phyloP scores from a whole-genome alignment of 2,113 vertebrate species.

The Sinocyclocheilus anshuiensis region DNA sequence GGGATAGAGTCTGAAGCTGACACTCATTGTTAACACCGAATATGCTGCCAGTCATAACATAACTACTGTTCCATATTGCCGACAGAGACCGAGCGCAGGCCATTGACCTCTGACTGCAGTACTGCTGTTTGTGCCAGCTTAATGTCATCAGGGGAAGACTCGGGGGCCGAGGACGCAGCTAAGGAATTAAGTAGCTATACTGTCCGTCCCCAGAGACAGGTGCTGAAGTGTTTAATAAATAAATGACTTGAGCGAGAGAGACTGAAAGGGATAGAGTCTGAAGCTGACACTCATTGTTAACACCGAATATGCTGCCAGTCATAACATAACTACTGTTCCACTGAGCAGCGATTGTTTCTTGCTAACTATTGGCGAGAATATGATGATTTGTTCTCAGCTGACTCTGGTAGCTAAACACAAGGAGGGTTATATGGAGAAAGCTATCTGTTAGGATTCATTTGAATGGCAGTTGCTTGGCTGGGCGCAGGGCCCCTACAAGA shows the following conservation, averaged over 20 bases:
- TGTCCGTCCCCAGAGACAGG: slow-evolving; percentile 58
- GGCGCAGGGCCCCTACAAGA: not conserved
- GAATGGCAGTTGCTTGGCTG: not conserved
- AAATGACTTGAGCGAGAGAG: slow-evolving; percentile 60
- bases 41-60: slow-evolving; percentile 62
- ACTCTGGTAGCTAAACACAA: not conserved
- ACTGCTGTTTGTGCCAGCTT: not conserved
- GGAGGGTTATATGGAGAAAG: not conserved
- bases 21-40: slow-evolving; percentile 66
- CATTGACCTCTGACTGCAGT: slow-evolving; percentile 15
- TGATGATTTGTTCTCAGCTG: not conserved
- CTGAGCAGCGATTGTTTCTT: slow-evolving; percentile 36
- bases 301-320: slow-evolving; percentile 59
- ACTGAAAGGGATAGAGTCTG: slow-evolving; percentile 55
- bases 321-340: slow-evolving; percentile 65
- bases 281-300: slow-evolving; percentile 66
- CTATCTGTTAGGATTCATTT: not conserved
- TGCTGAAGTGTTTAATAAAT: slow-evolving; percentile 72
- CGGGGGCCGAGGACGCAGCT: not conserved
- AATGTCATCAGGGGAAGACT: not conserved
- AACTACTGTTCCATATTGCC: slow-evolving; percentile 57
- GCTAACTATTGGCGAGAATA: slow-evolving; percentile 11
- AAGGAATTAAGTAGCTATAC: slow-evolving; percentile 20
- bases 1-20: slow-evolving; percentile 61
- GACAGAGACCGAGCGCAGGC: slow-evolving; percentile 58